Evolutionary conservation across 2,888 invertebrate genomes (phyloP).

Genomic region (Acrobasis consociella): DNA sequence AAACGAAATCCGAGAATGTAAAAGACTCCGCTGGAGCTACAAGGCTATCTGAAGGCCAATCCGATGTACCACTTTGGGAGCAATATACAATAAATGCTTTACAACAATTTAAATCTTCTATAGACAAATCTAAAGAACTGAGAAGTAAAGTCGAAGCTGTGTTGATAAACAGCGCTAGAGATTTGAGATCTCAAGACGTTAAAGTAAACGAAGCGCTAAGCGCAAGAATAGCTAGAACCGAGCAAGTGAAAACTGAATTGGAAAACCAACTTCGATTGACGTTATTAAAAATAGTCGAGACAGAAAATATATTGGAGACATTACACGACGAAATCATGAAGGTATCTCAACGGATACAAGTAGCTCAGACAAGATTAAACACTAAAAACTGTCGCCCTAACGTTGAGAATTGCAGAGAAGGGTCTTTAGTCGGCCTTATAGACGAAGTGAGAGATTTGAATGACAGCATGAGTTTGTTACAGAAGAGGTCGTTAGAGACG

Average conservation of each 20-base stretch:
- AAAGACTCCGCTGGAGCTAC: constrained; percentile 91
- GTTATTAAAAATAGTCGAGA: constrained; percentile 66
- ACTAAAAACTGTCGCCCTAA: constrained; percentile 67
- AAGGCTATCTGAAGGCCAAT: constrained; percentile 91
- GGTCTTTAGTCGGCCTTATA: constrained; percentile 65
- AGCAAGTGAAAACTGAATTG: constrained; percentile 87
- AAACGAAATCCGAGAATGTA: constrained; percentile 86
- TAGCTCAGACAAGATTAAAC: constrained; percentile 72
- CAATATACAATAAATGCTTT: constrained; percentile 89
- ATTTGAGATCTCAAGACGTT: constrained; percentile 91
- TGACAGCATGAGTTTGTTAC: constrained; percentile 67
- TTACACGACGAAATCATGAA: constrained; percentile 71
- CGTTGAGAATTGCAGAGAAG: constrained; percentile 74
- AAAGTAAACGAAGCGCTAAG: constrained; percentile 88
- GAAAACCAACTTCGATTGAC: constrained; percentile 86
- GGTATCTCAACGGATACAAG: constrained; percentile 69
- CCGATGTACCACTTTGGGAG: constrained; percentile 92
- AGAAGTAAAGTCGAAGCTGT: constrained; percentile 88
- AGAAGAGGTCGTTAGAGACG: constrained; percentile 63
- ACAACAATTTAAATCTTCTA: constrained; percentile 87
- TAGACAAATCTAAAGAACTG: constrained; percentile 87
- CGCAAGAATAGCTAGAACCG: constrained; percentile 88
- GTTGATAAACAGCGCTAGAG: constrained; percentile 88
- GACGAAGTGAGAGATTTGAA: constrained; percentile 73
- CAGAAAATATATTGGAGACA: constrained; percentile 68